phyloP scores from a whole-genome alignment of 2,888 invertebrate genomes.

The Orgyia antiqua region DNA sequence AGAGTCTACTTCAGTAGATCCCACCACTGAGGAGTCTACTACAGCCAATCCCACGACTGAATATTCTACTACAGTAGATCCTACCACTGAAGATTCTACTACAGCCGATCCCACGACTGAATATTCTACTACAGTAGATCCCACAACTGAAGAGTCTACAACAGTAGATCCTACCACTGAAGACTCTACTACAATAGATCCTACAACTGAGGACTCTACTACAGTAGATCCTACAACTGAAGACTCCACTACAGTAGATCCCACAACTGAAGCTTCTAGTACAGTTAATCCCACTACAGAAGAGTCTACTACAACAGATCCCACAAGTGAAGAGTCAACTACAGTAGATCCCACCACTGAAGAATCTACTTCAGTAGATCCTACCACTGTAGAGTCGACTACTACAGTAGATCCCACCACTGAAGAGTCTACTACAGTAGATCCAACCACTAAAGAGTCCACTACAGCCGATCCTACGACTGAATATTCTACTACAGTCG shows the following conservation, averaged over 20 bases:
- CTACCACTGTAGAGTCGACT: background rate
- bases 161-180: background rate
- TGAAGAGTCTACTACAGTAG: too few species aligned
- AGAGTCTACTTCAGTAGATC: background rate
- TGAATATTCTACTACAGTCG: background rate
- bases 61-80: background rate
- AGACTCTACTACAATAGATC: background rate
- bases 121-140: background rate
- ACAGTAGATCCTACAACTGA: background rate
- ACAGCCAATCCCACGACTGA: background rate
- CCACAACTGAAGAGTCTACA: constrained; percentile 1
- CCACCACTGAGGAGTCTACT: too few species aligned
- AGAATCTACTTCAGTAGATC: background rate
- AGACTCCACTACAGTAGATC: constrained; percentile 4
- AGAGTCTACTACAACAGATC: background rate
- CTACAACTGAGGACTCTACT: background rate
- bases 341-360: background rate
- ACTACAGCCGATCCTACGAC: background rate
- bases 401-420: background rate
- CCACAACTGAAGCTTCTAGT: constrained; percentile 1
- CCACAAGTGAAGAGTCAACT: background rate
- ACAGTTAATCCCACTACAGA: constrained; percentile 1
- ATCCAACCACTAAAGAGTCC: background rate
- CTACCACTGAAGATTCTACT: too few species aligned
- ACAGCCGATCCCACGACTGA: background rate